Evolutionary conservation across 1,140 invertebrate genomes (phyloP).

Genomic region (Drosophila paulistorum): DNA sequence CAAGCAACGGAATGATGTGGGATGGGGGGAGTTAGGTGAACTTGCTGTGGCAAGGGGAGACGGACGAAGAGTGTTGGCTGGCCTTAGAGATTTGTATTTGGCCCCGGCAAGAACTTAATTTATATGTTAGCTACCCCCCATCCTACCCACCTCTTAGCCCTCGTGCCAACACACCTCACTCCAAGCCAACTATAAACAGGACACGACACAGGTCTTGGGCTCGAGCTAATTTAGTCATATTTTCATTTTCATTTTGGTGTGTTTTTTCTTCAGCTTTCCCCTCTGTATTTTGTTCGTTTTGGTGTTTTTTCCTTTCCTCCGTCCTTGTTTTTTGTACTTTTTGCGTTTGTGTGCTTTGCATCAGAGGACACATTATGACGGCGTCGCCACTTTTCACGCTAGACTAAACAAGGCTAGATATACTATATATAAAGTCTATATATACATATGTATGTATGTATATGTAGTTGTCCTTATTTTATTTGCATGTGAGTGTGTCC

Average conservation of each 20-base stretch:
- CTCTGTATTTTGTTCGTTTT: constrained; percentile 18
- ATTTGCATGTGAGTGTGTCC: constrained; percentile 54
- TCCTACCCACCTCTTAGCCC: background rate
- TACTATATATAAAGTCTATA: background rate
- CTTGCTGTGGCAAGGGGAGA: background rate
- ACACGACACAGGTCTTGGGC: constrained; percentile 6
- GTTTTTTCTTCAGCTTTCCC: constrained; percentile 29
- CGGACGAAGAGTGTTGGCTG: constrained; percentile 24
- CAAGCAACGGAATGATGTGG: too few species aligned
- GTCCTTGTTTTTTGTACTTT: background rate
- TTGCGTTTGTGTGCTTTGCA: constrained; percentile 47
- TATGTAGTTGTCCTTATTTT: constrained; percentile 59
- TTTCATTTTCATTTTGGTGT: constrained; percentile 41
- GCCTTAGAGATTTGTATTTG: constrained; percentile 62
- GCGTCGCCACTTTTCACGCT: constrained; percentile 59
- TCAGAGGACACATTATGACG: constrained; percentile 60
- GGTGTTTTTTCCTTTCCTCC: too few species aligned
- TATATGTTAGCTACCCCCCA: constrained; percentile 40
- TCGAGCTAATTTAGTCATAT: constrained; percentile 63
- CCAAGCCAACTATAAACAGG: constrained; percentile 20
- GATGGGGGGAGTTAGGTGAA: background rate
- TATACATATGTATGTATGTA: background rate
- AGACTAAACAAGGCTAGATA: constrained; percentile 42
- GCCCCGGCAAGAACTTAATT: constrained; percentile 52
- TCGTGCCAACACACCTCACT: background rate